phyloP scores from a whole-genome alignment of 2,888 invertebrate genomes.

The Nasonovia ribisnigri region DNA sequence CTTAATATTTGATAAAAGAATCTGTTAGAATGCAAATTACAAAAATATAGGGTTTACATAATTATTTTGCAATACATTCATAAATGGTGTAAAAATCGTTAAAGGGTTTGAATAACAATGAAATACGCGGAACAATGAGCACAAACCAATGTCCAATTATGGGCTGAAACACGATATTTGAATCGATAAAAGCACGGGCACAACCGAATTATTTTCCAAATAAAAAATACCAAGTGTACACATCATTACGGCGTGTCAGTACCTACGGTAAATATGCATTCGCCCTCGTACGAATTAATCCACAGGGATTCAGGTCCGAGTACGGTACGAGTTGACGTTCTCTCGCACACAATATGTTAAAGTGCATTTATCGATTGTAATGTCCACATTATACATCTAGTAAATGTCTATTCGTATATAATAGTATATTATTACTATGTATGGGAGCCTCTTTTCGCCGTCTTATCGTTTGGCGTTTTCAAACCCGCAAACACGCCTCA shows the following conservation, averaged over 20 bases:
- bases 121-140: background rate
- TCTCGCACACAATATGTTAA: background rate
- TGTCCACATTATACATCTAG: background rate
- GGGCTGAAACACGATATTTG: background rate
- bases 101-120: background rate
- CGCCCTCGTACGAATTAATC: background rate
- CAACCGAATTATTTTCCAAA: background rate
- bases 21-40: background rate
- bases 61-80: background rate
- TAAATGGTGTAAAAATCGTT: background rate
- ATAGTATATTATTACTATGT: background rate
- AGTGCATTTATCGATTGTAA: background rate
- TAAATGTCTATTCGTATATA: background rate
- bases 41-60: background rate
- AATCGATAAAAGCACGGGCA: background rate
- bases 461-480: background rate
- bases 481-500: background rate
- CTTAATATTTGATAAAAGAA: background rate
- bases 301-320: background rate
- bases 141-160: background rate
- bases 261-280: background rate
- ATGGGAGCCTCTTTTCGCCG: background rate
- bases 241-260: background rate
- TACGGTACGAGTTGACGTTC: background rate
- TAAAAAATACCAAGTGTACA: background rate